A percentile compares a stretch with the other conserved stretches of the same genome.
These are phyloP conservation scores for Eupithecia centaureata DNA, from an alignment of 2,888 invertebrate genomes.

Conservation along the genomic window DNA sequence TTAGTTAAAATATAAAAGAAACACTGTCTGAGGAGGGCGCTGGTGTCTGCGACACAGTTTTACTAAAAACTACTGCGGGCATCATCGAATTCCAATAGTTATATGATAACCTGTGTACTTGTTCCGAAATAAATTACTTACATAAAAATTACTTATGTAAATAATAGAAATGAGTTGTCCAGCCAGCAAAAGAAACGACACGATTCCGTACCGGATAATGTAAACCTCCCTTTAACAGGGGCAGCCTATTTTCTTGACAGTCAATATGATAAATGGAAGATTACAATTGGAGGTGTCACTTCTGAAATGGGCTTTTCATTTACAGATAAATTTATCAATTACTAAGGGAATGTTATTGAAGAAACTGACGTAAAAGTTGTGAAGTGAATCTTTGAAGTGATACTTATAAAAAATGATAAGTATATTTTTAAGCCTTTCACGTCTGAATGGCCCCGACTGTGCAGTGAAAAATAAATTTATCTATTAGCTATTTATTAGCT, in stretches of 20 bases:
- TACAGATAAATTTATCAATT: constrained; percentile 26
- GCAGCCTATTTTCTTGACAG: constrained; percentile 27
- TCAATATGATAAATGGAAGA: constrained; percentile 31
- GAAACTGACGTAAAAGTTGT: background rate
- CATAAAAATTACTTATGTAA: no score
- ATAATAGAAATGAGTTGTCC: background rate
- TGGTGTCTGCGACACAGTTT: no score
- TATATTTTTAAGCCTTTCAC: background rate
- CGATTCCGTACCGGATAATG: constrained; percentile 1
- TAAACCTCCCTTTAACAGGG: background rate
- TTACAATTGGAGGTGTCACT: constrained; percentile 21
- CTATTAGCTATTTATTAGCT: no score
- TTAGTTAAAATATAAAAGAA: background rate
- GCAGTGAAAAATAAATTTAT: no score
- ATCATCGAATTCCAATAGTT: no score
- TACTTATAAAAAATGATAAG: background rate
- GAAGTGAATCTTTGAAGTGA: background rate
- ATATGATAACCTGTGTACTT: no score
- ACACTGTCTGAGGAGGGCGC: no score
- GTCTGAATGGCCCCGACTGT: background rate
- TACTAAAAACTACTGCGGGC: no score
- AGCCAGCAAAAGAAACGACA: background rate
- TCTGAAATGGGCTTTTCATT: constrained; percentile 24
- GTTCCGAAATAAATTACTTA: no score
- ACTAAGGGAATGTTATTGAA: constrained; percentile 4